Base-by-base conservation (phyloP, 2,888 invertebrate species). In the Noctua janthe region DNA sequence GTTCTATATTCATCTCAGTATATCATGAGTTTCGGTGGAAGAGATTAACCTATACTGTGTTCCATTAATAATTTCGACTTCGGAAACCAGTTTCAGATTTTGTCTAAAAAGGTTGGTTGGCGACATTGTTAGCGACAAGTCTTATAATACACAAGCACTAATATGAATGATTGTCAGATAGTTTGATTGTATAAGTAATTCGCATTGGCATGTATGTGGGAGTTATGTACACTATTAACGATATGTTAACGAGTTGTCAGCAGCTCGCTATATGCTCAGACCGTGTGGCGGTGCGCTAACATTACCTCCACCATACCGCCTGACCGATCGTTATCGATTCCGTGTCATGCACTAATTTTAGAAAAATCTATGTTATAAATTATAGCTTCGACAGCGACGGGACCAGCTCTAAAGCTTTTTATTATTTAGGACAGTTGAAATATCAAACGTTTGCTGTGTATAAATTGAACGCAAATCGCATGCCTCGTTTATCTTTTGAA, bases 341-440 rank as follows among this genome's bases (percentile, higher is more conserved):
- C 91, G 89, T 94, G 93, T 93, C 94, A 92, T 91, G 91, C 91
- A 94, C 94, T 95, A 94, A 94, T 94, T 94, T 94, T 94, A 95
- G 94, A 94, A 93, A 92, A 94, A 93, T 91, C 92, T 90, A 90
- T 91, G 87, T 81, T 89, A 90, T 91, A 91, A 92, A 91, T 92
- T 90, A 92, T 89, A 84, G 89, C 86, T 78, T 90, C 87, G 88
- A 87, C 89, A 88, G 84, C 73, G 88, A 84, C 88, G 89, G 76
- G 89, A 89, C 85, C 89, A 83, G 83, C 83, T 84, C 84, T 78
- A 86, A 85, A 80, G 76, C 77, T 83, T 82, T 87, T 86, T 82
- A 83, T 88, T 87, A 88, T 90, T 84, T 88, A 82, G 89, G 84
- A 87, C 88, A 86, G 83, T 77, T 86, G 80, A 74, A 80, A 74